A percentile compares a stretch with the other conserved stretches of the same genome.
Evolutionary conservation across 2,888 invertebrate genomes (phyloP).

Genomic region (Thera britannica): DNA sequence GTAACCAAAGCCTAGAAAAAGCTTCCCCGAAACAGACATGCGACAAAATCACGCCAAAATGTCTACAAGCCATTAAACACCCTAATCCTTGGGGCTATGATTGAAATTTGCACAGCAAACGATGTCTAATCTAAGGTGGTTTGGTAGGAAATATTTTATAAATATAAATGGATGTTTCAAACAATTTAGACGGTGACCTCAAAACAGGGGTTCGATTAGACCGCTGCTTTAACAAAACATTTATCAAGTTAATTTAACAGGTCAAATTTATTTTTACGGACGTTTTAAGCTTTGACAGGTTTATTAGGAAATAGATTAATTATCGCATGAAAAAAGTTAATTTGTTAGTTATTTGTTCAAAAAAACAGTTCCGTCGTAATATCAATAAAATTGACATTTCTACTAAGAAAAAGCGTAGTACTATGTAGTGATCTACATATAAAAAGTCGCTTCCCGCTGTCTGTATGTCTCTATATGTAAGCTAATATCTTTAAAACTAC

Average conservation of each 20-base stretch:
- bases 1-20: conserved; percentile 33
- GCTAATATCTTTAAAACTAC: no score
- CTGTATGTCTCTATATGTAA: no score
- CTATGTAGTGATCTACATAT: no score
- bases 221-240: conserved; percentile 49
- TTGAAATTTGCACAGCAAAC: conserved; percentile 13
- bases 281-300: conserved; percentile 1
- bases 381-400: no score
- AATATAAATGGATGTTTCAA: conserved; percentile 31
- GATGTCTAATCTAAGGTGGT: conserved; percentile 11
- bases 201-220: conserved; percentile 12
- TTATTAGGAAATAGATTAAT: not conserved
- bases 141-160: conserved; percentile 26
- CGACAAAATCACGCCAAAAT: conserved; percentile 22
- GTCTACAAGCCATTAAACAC: not conserved
- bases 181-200: conserved; percentile 42
- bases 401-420: no score
- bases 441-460: no score
- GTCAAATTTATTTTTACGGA: conserved; percentile 6
- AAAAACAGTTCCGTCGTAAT: no score
- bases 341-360: no score
- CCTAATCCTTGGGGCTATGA: conserved; percentile 2
- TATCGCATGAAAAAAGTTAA: not conserved
- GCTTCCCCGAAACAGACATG: conserved; percentile 21
- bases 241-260: conserved; percentile 64